Evolutionary conservation across 2,797 vertebrate species (phyloP), one percentile per base, ranked within the genome.

Genomic region (Caiman crocodilus): DNA sequence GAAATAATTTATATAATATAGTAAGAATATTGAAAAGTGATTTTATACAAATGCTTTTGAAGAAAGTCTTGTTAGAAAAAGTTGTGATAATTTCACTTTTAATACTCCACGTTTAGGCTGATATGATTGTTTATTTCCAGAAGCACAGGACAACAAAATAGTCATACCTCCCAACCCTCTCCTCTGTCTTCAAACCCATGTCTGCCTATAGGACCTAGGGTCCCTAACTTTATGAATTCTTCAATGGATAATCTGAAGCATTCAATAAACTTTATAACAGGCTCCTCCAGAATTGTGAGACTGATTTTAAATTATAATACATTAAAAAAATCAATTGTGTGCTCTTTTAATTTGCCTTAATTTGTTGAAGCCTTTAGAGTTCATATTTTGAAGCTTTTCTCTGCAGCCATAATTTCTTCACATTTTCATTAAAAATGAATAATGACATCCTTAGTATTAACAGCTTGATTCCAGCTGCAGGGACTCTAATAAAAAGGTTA

Each of bases 281-380:
- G 20, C 1, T 60, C 0, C 20, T 8, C 74, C 28, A 57, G 81
- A 69, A n/a, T n/a, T 18, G 0, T 50, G 57, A 61, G 30, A 59
- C 42, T 1, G 5, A 4, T 75, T 50, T 64, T 5, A 88, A 79
- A 64, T 50, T 59, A 61, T 4, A 2, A 65, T 79, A 50, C 73
- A 79, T 92, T 64, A 85, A 50, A 61, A 1, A 59, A 64, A 87
- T 0, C 0, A 67, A 10, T 8, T 82, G 18, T 14, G 30, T 5
- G 18, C 35, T 35, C 32, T 82, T 83, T 84, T 0, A 1, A 17
- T 80, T 87, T 84, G 13, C 2, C 61, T 89, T 89, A 77, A 63
- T 5, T 1, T 64, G 60, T 26, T 32, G 8, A 84, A 1, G 23
- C 30, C 16, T 65, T 55, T 58, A 8, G 67, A 82, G 14, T 1